Evolutionary conservation across 2,888 invertebrate species (phyloP).

Genomic region (Pinctada fucata): DNA sequence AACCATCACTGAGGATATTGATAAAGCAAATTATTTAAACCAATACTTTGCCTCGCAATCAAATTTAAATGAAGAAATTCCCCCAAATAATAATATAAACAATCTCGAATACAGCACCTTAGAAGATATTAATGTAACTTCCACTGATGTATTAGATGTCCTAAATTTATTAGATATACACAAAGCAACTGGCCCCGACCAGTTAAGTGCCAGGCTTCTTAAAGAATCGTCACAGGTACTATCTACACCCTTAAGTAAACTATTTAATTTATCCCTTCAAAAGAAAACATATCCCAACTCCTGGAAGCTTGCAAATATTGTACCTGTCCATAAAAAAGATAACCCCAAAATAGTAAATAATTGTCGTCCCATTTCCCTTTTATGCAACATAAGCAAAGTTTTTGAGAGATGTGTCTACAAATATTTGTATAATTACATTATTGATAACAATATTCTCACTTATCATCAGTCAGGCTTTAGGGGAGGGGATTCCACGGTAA

Average conservation of each 20-base stretch:
- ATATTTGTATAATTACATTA: neutral
- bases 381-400: neutral
- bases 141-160: neutral
- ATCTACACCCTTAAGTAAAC: neutral
- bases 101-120: neutral
- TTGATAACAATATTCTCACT: neutral
- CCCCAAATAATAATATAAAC: neutral
- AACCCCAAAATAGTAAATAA: neutral
- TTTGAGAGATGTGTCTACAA: neutral
- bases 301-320: neutral
- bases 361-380: neutral
- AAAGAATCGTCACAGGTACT: neutral
- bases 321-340: neutral
- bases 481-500: neutral
- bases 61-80: neutral
- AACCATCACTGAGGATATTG: neutral
- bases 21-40: constrained; percentile 11
- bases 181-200: constrained; percentile 8
- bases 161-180: neutral
- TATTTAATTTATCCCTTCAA: neutral
- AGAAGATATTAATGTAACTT: neutral
- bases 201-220: constrained; percentile 1
- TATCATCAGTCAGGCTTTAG: neutral
- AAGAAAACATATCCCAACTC: neutral
- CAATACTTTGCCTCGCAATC: constrained; percentile 3